A percentile compares a stretch with the other conserved stretches of the same genome.
Evolutionary conservation across 2,888 invertebrate species (phyloP).

Genomic region (Hydrotaea cyrtoneurina): DNA sequence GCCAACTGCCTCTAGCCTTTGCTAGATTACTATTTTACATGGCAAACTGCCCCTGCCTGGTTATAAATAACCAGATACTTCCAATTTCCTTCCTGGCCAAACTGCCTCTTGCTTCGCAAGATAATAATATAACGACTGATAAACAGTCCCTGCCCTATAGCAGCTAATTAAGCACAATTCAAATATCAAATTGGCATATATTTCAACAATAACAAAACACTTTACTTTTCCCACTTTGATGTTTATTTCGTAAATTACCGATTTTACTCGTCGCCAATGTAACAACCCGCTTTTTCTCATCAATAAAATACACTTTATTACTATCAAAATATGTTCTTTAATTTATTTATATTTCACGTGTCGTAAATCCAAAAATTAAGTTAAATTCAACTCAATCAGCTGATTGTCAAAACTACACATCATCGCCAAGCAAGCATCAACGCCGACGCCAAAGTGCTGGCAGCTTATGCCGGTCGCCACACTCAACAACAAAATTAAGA

Average conservation of each 20-base stretch:
- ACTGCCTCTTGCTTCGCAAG: constrained; percentile 11
- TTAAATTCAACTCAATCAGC: neutral
- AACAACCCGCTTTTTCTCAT: neutral
- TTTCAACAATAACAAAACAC: constrained; percentile 2
- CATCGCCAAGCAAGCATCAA: constrained; percentile 8
- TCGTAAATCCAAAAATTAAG: neutral
- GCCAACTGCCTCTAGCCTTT: constrained; percentile 28
- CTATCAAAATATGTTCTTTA: neutral
- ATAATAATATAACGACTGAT: constrained; percentile 11
- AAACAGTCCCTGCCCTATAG: constrained; percentile 2
- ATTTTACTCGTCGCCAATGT: constrained; percentile 8
- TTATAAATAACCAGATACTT: constrained; percentile 11
- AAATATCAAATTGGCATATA: neutral
- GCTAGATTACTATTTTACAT: constrained; percentile 17
- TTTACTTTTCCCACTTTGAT: constrained; percentile 1
- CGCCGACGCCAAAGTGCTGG: constrained; percentile 11
- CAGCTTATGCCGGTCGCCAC: constrained; percentile 18
- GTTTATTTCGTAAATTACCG: constrained; percentile 6
- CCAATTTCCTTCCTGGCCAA: constrained; percentile 11
- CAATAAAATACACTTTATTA: constrained; percentile 5
- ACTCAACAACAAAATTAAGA: no score
- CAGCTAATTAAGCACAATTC: constrained; percentile 4
- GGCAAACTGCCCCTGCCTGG: constrained; percentile 11
- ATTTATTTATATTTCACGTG: constrained; percentile 1
- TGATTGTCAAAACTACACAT: constrained; percentile 1